Evolutionary conservation across 2,797 vertebrate species (phyloP).

Genomic region (Eurystomus glaucurus): DNA sequence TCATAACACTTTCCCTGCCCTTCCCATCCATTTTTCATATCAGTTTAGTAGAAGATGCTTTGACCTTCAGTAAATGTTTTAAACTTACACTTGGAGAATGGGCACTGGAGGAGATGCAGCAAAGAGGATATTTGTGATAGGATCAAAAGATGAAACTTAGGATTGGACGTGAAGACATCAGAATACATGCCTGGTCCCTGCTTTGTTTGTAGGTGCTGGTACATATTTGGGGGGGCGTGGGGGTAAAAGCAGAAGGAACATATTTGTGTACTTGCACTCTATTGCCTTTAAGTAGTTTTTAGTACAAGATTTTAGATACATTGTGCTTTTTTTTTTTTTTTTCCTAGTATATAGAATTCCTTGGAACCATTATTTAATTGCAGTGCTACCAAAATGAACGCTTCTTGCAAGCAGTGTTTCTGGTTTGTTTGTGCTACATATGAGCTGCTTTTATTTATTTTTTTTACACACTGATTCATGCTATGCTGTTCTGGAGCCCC

Average conservation of each 20-base stretch:
- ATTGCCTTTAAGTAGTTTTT: neutral
- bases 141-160: neutral
- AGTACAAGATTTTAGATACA: neutral
- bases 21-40: neutral
- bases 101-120: neutral
- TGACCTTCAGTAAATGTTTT: neutral
- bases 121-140: neutral
- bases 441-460: conserved; percentile 49
- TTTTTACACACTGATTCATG: conserved; percentile 36
- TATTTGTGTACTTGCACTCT: neutral
- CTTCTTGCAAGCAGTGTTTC: neutral
- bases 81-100: neutral
- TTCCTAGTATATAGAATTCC: neutral
- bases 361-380: neutral
- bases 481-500: conserved; percentile 56
- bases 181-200: neutral
- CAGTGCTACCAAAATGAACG: neutral
- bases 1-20: neutral
- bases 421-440: conserved; percentile 29
- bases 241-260: neutral
- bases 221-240: neutral
- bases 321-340: neutral
- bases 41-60: neutral
- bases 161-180: neutral
- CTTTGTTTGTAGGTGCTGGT: neutral